Evolutionary conservation across 2,113 vertebrate species (phyloP).

Genomic region (Epinephelus cyanopodus): DNA sequence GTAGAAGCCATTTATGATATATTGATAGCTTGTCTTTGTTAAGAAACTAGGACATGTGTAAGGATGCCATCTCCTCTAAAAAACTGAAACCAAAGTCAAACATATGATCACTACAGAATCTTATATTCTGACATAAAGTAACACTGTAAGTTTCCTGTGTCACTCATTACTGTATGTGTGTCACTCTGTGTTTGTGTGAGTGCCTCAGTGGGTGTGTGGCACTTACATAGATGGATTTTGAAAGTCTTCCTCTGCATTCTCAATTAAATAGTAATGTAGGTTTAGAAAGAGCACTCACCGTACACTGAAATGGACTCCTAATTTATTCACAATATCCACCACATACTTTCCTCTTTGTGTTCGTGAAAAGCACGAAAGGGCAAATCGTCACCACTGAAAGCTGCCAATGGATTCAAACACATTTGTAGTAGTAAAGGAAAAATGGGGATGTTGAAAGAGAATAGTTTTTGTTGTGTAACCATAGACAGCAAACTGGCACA

Average conservation of each 20-base stretch:
- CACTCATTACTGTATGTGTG: not conserved
- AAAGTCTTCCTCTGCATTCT: constrained; percentile 16
- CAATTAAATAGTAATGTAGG: constrained; percentile 42
- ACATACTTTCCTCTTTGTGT: constrained; percentile 19
- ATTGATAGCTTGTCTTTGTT: not conserved
- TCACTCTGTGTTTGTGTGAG: not conserved
- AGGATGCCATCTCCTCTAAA: not conserved
- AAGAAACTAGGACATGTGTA: not conserved
- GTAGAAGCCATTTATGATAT: not conserved
- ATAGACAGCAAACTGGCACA: not conserved
- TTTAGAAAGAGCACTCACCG: constrained; percentile 49
- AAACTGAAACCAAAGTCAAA: not conserved
- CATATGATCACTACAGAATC: not conserved
- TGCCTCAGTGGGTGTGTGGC: not conserved
- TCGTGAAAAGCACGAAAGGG: constrained; percentile 16
- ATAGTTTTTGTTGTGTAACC: constrained; percentile 4
- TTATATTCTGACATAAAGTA: not conserved
- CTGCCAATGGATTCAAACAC: constrained; percentile 54
- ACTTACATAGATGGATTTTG: constrained; percentile 9
- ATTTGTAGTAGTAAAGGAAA: not conserved
- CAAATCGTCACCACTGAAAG: constrained; percentile 61
- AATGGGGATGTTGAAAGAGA: constrained; percentile 40
- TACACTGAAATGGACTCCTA: constrained; percentile 66
- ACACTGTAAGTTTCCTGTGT: not conserved
- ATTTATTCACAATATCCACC: constrained; percentile 44